These are phyloP conservation scores for Cerceris ruficornis DNA, from an alignment of 2,888 invertebrate species.

Conservation along the genomic window DNA sequence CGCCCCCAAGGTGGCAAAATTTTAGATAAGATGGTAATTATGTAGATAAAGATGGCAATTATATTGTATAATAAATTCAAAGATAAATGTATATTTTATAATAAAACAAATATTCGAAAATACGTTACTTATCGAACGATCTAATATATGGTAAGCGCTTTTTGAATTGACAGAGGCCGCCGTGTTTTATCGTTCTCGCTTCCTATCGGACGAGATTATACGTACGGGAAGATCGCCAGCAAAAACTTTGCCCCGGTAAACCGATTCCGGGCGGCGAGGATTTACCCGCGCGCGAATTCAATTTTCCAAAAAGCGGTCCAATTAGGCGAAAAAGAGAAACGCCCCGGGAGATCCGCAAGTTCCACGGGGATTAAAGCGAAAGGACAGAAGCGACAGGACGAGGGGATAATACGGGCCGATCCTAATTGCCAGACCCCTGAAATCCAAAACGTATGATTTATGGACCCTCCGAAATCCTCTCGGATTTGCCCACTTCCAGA, in stretches of 20 bases:
- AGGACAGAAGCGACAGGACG: constrained; percentile 16
- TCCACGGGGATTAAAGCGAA: constrained; percentile 21
- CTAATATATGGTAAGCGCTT: too few species aligned
- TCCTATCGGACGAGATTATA: too few species aligned
- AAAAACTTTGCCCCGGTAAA: neutral
- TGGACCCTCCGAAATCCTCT: constrained; percentile 39
- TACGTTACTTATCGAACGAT: too few species aligned
- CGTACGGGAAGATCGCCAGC: too few species aligned
- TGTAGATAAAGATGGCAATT: too few species aligned
- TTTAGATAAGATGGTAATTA: too few species aligned
- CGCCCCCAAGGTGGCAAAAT: too few species aligned
- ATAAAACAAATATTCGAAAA: too few species aligned
- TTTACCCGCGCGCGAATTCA: neutral
- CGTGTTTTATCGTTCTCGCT: too few species aligned
- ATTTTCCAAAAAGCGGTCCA: neutral
- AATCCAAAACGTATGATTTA: constrained; percentile 52
- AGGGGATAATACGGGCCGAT: constrained; percentile 24
- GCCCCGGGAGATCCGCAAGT: constrained; percentile 8
- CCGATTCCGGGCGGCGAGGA: neutral
- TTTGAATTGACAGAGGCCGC: too few species aligned
- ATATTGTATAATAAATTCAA: too few species aligned
- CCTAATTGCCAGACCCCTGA: constrained; percentile 39
- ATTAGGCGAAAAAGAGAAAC: neutral
- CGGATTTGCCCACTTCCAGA: constrained; percentile 2
- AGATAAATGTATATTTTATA: too few species aligned